These are phyloP conservation scores for Zenarchopterus dispar DNA, from an alignment of 2,797 vertebrate genomes.

Conservation along the genomic window DNA sequence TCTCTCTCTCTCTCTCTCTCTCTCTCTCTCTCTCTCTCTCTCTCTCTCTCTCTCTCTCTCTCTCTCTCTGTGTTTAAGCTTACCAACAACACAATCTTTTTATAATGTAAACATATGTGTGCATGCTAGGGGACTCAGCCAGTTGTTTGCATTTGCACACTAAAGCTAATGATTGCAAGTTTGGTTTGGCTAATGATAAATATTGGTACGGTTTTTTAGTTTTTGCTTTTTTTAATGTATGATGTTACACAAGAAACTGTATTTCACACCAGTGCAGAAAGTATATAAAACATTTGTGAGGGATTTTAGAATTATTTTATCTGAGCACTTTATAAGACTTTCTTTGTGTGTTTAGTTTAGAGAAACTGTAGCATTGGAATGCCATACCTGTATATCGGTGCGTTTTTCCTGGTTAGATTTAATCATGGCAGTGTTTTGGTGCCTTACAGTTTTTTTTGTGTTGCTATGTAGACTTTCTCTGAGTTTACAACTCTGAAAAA, in stretches of 20 bases:
- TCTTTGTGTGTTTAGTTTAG: constrained; percentile 55
- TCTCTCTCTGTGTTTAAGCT: too few species aligned
- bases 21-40: too few species aligned
- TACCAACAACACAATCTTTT: too few species aligned
- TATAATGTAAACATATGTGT: too few species aligned
- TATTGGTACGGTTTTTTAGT: neutral
- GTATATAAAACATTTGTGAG: neutral
- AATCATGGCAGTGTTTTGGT: constrained; percentile 42
- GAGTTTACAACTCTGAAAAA: constrained; percentile 29
- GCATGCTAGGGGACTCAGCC: neutral
- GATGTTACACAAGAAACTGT: neutral
- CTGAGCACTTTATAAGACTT: constrained; percentile 70
- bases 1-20: too few species aligned
- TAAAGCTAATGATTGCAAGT: constrained; percentile 21
- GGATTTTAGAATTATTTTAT: constrained; percentile 30
- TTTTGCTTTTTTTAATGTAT: neutral
- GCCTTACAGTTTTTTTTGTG: constrained; percentile 15
- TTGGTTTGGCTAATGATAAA: constrained; percentile 3
- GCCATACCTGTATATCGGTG: neutral
- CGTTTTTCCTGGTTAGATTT: constrained; percentile 7
- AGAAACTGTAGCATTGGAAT: constrained; percentile 41
- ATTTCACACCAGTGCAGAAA: neutral
- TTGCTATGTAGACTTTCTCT: neutral
- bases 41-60: too few species aligned
- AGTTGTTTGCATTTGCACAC: constrained; percentile 19